Conservation (phyloP, 2,888 invertebrate species). For the Hypolimnas misippus region DNA sequence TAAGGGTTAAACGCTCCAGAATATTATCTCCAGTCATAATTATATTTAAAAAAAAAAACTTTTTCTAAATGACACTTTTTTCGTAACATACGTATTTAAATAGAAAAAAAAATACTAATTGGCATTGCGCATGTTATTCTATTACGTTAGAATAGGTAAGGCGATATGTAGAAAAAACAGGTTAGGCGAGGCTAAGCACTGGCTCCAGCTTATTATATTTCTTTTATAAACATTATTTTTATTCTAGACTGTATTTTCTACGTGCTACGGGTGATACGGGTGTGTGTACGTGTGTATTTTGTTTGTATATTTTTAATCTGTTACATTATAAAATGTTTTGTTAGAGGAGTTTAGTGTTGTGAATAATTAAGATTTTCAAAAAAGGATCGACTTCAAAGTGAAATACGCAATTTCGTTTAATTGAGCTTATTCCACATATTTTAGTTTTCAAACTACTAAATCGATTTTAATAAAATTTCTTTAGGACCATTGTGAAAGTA, state of each 20-base stretch:
- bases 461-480: too few species aligned
- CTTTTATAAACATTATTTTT: slow-evolving; percentile 49
- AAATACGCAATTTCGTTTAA: too few species aligned
- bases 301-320: slow-evolving; percentile 25
- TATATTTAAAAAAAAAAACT: too few species aligned
- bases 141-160: slow-evolving; percentile 54
- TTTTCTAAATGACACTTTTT: neutral
- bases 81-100: slow-evolving; percentile 12
- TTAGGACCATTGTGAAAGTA: too few species aligned
- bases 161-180: slow-evolving; percentile 75
- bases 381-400: too few species aligned
- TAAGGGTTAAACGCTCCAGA: too few species aligned
- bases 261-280: slow-evolving; percentile 22
- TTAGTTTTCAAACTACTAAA: too few species aligned
- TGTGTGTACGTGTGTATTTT: slow-evolving; percentile 1
- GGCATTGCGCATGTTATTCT: slow-evolving; percentile 40
- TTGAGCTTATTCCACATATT: too few species aligned
- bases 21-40: too few species aligned
- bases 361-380: neutral
- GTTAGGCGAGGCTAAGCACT: slow-evolving; percentile 55
- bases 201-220: slow-evolving; percentile 61
- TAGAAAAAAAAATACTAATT: slow-evolving; percentile 38
- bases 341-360: neutral
- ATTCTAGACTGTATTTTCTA: slow-evolving; percentile 29
- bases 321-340: slow-evolving; percentile 13